Base-by-base conservation (phyloP, 2,888 invertebrate genomes). In the Chamaedrilus cognettii region DNA sequence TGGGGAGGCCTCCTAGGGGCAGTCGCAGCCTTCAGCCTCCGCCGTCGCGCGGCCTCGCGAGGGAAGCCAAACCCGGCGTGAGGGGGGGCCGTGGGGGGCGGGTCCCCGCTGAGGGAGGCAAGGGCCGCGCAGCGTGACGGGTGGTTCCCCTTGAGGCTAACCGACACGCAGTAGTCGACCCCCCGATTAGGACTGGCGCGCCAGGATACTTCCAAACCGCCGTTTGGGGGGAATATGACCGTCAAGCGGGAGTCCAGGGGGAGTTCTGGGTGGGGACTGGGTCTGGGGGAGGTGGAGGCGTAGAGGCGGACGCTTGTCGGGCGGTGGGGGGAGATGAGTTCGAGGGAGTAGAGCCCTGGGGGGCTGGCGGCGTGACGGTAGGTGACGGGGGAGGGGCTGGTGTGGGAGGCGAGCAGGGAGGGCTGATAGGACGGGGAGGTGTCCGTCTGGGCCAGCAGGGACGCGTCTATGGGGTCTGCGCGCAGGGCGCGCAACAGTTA, bases 111-210 rank as follows among this genome's bases (percentile, higher is more conserved):
- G 55, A 52, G 7, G 26, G 55, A 7, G 5, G 55, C 55, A 11
- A 19, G 15, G 55, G 55, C 55, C 11, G 55, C 55, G 26, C 55
- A 52, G 11, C 55, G 55, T 7, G 55, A 19, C 7, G 23, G 55
- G 19, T 23, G 11, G 28, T 52, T 7, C 26, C 26, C 55, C 23
- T 7, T 52, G 11, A 5, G 28, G 55, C 55, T 52, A 15, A 52
- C 26, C 28, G 55, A 7, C 55, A 52, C 55, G 55, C 55, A 52
- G 55, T 52, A 52, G 55, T 52, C 28, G 7, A 52, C 7, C 26
- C 28, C 23, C 7, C 55, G 55, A 7, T 11, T 23, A 5, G 15
- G 11, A 19, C 15, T 19, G 19, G 55, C 15, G 5, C 11, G 55
- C 55, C 55, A 52, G 28, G 55, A 52, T 11, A 52, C 26, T 7